phyloP scores from a whole-genome alignment of 1,140 invertebrate species.

The Heliconius congener region DNA sequence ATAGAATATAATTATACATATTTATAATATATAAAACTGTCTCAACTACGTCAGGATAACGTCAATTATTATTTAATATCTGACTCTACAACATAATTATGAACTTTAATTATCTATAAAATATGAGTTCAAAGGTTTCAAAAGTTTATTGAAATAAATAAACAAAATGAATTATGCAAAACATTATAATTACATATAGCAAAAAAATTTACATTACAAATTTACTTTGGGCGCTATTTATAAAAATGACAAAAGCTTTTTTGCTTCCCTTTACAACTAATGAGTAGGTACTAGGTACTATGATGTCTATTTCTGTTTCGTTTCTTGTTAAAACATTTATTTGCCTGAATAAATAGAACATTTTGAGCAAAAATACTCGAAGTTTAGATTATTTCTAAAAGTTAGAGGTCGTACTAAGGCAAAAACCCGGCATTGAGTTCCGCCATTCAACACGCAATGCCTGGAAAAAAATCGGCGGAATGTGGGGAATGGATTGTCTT shows the following conservation, averaged over 20 bases:
- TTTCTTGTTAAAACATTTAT: too few species aligned
- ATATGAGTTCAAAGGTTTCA: not conserved
- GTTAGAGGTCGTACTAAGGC: too few species aligned
- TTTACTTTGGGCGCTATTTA: not conserved
- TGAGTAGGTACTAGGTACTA: not conserved
- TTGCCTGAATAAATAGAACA: too few species aligned
- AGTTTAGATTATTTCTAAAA: too few species aligned
- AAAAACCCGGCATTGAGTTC: too few species aligned
- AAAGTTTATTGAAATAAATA: not conserved
- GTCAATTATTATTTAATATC: not conserved
- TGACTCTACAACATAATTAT: not conserved
- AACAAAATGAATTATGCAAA: not conserved
- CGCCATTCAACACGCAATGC: too few species aligned
- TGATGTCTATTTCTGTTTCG: too few species aligned
- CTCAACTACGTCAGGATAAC: not conserved
- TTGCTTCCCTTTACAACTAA: not conserved
- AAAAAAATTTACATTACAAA: not conserved
- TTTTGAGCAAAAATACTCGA: too few species aligned
- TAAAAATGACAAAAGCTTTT: not conserved
- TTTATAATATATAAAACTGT: not conserved
- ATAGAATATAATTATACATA: too few species aligned
- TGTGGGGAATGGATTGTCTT: too few species aligned
- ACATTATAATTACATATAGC: not conserved
- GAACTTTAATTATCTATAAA: slow-evolving; percentile 6
- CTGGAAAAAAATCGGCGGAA: too few species aligned